A percentile compares a stretch with the other conserved stretches of the same genome.
Conservation (phyloP, 2,113 vertebrate species). For the Himantopus leucocephalus region DNA sequence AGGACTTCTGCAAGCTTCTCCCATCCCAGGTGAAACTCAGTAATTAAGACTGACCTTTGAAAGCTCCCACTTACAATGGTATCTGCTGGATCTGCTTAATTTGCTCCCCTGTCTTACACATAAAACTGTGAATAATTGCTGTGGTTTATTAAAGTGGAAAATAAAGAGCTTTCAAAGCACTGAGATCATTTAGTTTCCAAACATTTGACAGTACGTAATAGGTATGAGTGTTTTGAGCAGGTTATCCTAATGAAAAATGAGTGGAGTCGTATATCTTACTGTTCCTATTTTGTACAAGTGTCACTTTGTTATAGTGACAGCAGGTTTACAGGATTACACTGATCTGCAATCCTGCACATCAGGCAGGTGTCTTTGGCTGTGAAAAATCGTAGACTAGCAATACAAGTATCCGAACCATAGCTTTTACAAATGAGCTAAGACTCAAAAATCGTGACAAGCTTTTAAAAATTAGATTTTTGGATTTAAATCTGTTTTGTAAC, state of each 20-base stretch:
- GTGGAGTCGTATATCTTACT: neutral
- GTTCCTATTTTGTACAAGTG: neutral
- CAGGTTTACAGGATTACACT: neutral
- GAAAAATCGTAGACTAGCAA: neutral
- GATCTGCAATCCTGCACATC: neutral
- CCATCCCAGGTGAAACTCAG: neutral
- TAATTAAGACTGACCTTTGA: conserved; percentile 42
- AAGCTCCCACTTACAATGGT: neutral
- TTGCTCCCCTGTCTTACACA: neutral
- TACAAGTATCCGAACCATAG: neutral
- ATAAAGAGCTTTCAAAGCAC: conserved; percentile 7
- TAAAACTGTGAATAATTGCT: conserved; percentile 39
- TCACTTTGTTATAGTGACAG: neutral
- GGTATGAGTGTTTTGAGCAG: neutral
- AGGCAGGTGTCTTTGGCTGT: neutral
- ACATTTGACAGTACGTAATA: neutral
- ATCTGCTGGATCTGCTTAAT: conserved; percentile 24
- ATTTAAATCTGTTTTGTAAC: neutral
- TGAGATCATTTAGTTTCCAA: neutral
- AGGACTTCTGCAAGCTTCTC: neutral
- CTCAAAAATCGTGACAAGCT: neutral
- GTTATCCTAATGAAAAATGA: conserved; percentile 20
- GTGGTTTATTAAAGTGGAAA: conserved; percentile 25
- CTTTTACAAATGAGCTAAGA: neutral
- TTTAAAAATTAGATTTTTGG: neutral